Conservation (phyloP, 2,888 invertebrate genomes). For the Shargacucullia verbasci region DNA sequence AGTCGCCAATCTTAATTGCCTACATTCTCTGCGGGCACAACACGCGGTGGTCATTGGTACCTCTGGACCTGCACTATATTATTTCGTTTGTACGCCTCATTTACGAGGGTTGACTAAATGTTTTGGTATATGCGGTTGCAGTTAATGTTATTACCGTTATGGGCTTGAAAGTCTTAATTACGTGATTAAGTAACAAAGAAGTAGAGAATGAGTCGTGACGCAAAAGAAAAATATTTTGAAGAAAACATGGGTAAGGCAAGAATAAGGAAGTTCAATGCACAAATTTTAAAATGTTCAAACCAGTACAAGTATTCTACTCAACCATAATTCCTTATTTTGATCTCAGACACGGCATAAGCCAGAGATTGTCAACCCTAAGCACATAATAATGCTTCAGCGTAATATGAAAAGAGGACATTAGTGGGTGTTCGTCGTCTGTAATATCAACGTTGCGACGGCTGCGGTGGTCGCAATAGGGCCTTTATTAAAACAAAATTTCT, state of each 20-base stretch:
- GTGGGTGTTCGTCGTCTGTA: slow-evolving; percentile 82
- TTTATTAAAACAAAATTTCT: slow-evolving; percentile 88
- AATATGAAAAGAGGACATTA: slow-evolving; percentile 86
- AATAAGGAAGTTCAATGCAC: slow-evolving; percentile 13
- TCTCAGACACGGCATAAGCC: slow-evolving; percentile 69
- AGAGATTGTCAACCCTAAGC: slow-evolving; percentile 83
- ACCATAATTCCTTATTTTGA: slow-evolving; percentile 61
- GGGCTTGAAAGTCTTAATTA: slow-evolving; percentile 37
- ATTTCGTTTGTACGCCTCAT: slow-evolving; percentile 80
- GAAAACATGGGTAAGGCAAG: not conserved
- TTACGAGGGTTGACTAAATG: slow-evolving; percentile 78
- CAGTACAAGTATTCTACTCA: slow-evolving; percentile 48
- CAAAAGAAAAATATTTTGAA: no score
- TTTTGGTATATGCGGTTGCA: slow-evolving; percentile 62
- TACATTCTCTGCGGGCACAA: slow-evolving; percentile 71
- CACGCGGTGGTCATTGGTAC: slow-evolving; percentile 77
- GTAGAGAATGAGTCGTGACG: no score
- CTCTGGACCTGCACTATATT: slow-evolving; percentile 79
- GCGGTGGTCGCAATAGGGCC: slow-evolving; percentile 78
- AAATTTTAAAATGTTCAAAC: slow-evolving; percentile 46
- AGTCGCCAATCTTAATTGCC: slow-evolving; percentile 86
- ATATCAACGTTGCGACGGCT: slow-evolving; percentile 84
- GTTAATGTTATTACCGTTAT: slow-evolving; percentile 54
- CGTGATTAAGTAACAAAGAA: not conserved
- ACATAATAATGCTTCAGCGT: slow-evolving; percentile 84